Conservation (phyloP, 2,888 invertebrate species). For the Himalopsyche anomala region DNA sequence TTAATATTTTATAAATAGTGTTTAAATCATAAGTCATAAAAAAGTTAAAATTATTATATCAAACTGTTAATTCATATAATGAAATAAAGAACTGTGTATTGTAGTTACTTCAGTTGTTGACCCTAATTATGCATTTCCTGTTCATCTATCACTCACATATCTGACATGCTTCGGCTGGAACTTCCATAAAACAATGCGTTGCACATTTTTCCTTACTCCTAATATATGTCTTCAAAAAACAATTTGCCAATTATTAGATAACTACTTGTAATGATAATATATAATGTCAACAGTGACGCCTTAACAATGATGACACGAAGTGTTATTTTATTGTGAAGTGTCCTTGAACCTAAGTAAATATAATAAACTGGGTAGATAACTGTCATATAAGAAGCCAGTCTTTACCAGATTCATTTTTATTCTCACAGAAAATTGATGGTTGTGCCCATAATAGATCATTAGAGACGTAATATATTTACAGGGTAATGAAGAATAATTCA, state of each 20-base stretch:
- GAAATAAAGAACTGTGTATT: too few relatives aligned
- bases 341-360: slow-evolving; percentile 11
- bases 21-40: too few relatives aligned
- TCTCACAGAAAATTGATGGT: not conserved
- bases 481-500: not conserved
- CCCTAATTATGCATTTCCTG: slow-evolving; percentile 63
- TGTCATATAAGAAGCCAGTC: not conserved
- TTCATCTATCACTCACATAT: slow-evolving; percentile 51
- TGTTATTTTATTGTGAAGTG: not conserved
- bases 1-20: too few relatives aligned
- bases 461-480: not conserved
- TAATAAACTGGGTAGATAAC: not conserved
- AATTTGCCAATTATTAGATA: too few relatives aligned
- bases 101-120: slow-evolving; percentile 47
- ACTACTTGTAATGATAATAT: too few relatives aligned
- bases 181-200: too few relatives aligned
- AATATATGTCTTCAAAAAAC: too few relatives aligned
- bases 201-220: too few relatives aligned
- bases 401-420: not conserved
- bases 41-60: too few relatives aligned
- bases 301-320: not conserved
- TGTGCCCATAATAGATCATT: not conserved
- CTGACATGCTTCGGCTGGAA: too few relatives aligned
- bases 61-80: too few relatives aligned
- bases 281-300: not conserved